These are phyloP conservation scores for Teleopsis dalmanni DNA, from an alignment of 1,140 invertebrate species.

Conservation along the genomic window DNA sequence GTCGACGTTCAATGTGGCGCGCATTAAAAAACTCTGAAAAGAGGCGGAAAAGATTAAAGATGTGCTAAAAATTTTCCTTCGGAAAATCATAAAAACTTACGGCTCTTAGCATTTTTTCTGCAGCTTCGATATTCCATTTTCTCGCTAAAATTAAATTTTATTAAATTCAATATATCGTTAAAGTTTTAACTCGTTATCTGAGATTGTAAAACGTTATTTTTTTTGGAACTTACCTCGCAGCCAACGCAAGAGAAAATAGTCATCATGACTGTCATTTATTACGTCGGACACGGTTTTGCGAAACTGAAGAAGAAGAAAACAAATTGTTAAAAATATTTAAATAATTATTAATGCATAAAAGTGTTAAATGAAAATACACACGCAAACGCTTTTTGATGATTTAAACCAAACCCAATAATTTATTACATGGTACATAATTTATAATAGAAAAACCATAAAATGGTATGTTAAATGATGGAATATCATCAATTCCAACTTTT, in stretches of 20 bases:
- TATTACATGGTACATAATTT: no score
- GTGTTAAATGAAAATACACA: no score
- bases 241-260: constrained; percentile 72
- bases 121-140: neutral
- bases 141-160: neutral
- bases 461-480: no score
- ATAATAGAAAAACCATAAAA: no score
- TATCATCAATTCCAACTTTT: no score
- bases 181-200: neutral
- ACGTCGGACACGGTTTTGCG: constrained; percentile 58
- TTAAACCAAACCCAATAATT: no score
- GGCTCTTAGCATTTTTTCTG: neutral
- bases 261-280: constrained; percentile 63
- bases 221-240: constrained; percentile 57
- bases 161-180: neutral
- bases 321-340: neutral
- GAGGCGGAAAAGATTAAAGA: neutral
- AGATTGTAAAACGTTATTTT: constrained; percentile 3
- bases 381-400: no score
- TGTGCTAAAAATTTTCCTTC: constrained; percentile 6
- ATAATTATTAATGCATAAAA: no score
- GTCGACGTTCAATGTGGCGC: constrained; percentile 62
- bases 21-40: constrained; percentile 41
- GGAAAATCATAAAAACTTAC: neutral
- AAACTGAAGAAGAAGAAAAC: constrained; percentile 55